These are phyloP conservation scores for Cephus rjabovi DNA, from an alignment of 2,888 invertebrate genomes.

Conservation along the genomic window DNA sequence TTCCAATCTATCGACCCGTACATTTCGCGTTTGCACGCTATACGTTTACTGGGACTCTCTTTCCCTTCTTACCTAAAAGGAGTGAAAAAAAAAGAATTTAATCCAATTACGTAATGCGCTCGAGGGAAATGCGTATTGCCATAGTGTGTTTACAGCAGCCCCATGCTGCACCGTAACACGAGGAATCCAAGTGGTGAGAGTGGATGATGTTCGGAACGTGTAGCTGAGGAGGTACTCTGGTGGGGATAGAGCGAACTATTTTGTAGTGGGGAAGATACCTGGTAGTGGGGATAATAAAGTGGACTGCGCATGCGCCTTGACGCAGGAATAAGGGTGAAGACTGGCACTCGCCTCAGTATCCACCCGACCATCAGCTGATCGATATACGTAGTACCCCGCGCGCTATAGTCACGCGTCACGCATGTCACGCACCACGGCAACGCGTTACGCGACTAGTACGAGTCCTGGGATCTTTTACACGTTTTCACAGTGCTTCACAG, in stretches of 20 bases:
- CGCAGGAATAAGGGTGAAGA: constrained; percentile 57
- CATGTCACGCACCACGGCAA: constrained; percentile 12
- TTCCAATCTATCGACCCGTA: neutral
- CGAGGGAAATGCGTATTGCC: neutral
- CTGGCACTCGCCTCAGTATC: constrained; percentile 59
- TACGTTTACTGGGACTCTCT: neutral
- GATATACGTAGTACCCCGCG: constrained; percentile 43
- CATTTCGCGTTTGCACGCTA: neutral
- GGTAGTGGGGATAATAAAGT: neutral
- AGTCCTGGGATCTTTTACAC: neutral
- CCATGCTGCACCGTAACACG: neutral
- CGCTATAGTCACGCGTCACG: constrained; percentile 5
- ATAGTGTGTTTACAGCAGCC: neutral
- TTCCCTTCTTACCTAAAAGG: neutral
- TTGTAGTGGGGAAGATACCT: neutral
- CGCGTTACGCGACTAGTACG: neutral
- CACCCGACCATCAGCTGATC: constrained; percentile 65
- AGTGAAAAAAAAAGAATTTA: neutral
- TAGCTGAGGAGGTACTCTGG: neutral
- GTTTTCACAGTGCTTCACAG: neutral
- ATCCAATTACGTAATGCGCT: neutral
- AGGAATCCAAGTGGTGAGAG: constrained; percentile 6
- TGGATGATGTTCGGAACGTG: neutral
- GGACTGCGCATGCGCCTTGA: constrained; percentile 47
- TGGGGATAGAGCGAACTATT: neutral